Percentiles rank a stretch among this genome's conserved stretches.
Evolutionary conservation across 2,113 vertebrate genomes (phyloP).

Genomic region (Ibidorhyncha struthersii): DNA sequence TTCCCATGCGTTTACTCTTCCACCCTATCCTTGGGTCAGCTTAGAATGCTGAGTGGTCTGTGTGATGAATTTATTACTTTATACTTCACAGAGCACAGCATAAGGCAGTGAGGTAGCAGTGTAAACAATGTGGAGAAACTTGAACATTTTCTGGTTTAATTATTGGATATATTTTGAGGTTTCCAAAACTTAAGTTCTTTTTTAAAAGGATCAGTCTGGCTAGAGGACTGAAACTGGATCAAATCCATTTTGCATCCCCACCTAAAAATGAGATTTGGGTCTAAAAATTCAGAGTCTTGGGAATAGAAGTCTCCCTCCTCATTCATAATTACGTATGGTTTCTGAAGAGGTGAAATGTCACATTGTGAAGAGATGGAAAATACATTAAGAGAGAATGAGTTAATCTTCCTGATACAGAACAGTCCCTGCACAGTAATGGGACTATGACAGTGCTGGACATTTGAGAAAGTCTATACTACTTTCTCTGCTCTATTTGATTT

Average conservation of each 20-base stretch:
- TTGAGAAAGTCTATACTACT: neutral
- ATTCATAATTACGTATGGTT: neutral
- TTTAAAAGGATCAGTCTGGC: neutral
- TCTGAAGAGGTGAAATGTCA: slow-evolving; percentile 51
- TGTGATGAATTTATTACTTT: neutral
- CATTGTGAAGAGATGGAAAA: slow-evolving; percentile 40
- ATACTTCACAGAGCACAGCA: neutral
- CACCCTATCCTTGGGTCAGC: neutral
- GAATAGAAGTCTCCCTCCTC: neutral
- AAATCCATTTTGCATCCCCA: neutral
- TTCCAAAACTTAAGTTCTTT: neutral
- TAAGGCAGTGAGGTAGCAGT: neutral
- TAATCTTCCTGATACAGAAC: slow-evolving; percentile 37
- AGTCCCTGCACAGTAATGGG: slow-evolving; percentile 32
- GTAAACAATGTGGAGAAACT: slow-evolving; percentile 10
- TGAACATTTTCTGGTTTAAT: neutral
- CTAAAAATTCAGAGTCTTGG: neutral
- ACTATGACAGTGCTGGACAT: neutral
- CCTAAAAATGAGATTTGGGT: neutral
- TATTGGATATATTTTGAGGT: neutral
- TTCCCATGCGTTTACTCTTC: neutral
- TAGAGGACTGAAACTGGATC: neutral
- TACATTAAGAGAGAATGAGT: slow-evolving; percentile 40
- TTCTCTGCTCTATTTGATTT: neutral
- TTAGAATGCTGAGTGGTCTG: neutral